Evolutionary conservation across 2,888 invertebrate species (phyloP).

Genomic region (Urechis unicinctus): DNA sequence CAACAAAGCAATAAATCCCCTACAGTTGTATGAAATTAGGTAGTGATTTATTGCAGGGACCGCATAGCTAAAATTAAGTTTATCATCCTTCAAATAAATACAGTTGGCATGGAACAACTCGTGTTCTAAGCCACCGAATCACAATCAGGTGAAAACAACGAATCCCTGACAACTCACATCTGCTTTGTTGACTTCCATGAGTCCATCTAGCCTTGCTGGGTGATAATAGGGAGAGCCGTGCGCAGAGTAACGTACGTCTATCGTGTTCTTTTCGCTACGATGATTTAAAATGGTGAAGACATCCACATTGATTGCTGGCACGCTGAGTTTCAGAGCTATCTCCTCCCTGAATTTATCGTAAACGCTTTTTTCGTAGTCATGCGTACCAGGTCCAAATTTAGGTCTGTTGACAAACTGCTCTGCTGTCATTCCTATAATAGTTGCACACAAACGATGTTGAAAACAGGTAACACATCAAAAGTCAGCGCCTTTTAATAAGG

Average conservation of each 20-base stretch:
- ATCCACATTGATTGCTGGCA: conserved; percentile 79
- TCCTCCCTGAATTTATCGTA: conserved; percentile 83
- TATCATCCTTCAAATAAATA: no score
- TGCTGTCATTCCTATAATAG: conserved; percentile 73
- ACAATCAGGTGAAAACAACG: no score
- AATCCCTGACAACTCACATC: no score
- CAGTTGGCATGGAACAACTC: no score
- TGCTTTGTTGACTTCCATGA: conserved; percentile 56
- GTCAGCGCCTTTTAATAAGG: no score
- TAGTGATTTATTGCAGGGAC: no score
- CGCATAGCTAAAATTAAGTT: no score
- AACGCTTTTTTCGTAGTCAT: conserved; percentile 63
- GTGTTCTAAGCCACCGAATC: no score
- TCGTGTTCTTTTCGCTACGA: conserved; percentile 75
- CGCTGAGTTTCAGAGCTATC: conserved; percentile 77
- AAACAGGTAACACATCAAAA: neutral
- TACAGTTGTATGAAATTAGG: no score
- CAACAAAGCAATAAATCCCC: no score
- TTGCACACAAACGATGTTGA: no score
- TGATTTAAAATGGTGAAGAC: conserved; percentile 84
- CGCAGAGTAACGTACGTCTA: conserved; percentile 85
- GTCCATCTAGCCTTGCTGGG: conserved; percentile 86
- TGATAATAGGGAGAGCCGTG: conserved; percentile 95
- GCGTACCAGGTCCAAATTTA: conserved; percentile 14
- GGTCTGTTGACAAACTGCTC: conserved; percentile 75